A percentile compares a stretch with the other conserved stretches of the same genome.
phyloP scores from a whole-genome alignment of 2,113 vertebrate species.

The Cygnus buccinator region DNA sequence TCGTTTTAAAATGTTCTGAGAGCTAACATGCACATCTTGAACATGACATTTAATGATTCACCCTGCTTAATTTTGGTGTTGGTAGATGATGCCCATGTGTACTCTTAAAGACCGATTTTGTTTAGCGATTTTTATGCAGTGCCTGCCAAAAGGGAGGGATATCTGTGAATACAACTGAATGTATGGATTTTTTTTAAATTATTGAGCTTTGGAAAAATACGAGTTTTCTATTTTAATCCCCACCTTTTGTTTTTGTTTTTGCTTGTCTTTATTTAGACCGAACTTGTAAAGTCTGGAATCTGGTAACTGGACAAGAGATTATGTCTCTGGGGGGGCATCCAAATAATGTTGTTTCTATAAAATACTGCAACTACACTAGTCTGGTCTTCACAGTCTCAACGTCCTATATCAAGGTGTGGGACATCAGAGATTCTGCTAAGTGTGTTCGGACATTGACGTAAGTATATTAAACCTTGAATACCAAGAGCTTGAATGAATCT shows the following conservation, averaged over 20 bases:
- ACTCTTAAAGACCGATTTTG: background rate
- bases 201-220: background rate
- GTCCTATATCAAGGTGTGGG: constrained; percentile 97
- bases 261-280: constrained; percentile 82
- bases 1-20: background rate
- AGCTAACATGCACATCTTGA: background rate
- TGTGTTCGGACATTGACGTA: constrained; percentile 94
- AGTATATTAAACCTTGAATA: constrained; percentile 61
- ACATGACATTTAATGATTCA: background rate
- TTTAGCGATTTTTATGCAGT: background rate
- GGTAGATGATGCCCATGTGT: background rate
- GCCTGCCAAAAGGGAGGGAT: background rate
- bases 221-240: background rate
- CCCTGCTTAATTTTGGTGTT: background rate
- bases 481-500: background rate
- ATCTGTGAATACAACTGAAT: background rate
- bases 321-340: constrained; percentile 90
- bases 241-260: background rate
- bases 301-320: constrained; percentile 98
- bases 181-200: background rate
- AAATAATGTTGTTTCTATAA: constrained; percentile 93
- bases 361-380: constrained; percentile 91
- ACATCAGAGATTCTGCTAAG: constrained; percentile 96
- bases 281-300: constrained; percentile 99
- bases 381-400: constrained; percentile 97